Evolutionary conservation across 1,140 invertebrate genomes (phyloP).

Genomic region (Leptinotarsa texana): DNA sequence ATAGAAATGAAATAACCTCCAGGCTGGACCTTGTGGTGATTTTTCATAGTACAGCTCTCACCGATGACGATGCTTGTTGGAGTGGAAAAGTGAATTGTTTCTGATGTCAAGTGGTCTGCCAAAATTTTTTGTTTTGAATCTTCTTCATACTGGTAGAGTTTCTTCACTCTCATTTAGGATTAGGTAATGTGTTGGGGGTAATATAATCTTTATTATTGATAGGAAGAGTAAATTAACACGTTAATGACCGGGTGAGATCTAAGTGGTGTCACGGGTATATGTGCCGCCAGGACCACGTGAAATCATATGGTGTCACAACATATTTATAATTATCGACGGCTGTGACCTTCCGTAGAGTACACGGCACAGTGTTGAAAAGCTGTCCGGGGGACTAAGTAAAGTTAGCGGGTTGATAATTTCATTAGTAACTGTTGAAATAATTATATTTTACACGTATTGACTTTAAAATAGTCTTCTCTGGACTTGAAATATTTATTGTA

Average conservation of each 20-base stretch:
- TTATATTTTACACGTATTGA: not conserved
- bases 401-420: not conserved
- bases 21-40: no score
- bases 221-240: not conserved
- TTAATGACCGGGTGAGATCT: conserved; percentile 12
- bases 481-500: not conserved
- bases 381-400: not conserved
- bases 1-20: no score
- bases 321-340: not conserved
- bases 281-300: conserved; percentile 1
- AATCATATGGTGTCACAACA: conserved; percentile 5
- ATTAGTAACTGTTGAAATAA: not conserved
- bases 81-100: no score
- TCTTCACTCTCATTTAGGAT: no score
- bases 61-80: no score
- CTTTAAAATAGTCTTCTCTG: not conserved
- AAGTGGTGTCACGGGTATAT: conserved; percentile 7
- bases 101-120: no score
- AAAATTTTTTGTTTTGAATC: no score
- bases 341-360: not conserved
- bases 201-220: not conserved
- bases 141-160: not conserved
- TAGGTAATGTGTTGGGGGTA: not conserved
- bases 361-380: not conserved
- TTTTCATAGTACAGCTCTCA: no score